phyloP scores from a whole-genome alignment of 2,113 vertebrate species.

The Dinomys branickii region DNA sequence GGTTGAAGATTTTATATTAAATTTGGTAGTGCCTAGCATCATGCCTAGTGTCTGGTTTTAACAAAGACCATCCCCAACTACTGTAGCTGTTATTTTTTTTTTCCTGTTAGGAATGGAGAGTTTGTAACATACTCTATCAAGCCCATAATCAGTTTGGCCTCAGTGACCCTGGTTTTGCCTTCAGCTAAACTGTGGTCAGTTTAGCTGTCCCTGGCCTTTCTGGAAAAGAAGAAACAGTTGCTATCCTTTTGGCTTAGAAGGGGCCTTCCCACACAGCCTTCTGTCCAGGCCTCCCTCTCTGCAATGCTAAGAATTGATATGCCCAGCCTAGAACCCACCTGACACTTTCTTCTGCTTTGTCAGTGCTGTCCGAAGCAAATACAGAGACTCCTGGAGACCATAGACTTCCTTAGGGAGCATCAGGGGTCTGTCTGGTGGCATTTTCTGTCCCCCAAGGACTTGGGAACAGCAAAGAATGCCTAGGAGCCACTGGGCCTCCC shows the following conservation, averaged over 20 bases:
- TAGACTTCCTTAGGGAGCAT: not conserved
- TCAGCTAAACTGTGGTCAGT: not conserved
- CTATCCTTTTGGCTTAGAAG: not conserved
- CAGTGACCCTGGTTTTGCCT: not conserved
- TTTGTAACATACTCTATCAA: not conserved
- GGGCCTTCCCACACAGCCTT: not conserved
- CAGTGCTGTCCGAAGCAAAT: not conserved
- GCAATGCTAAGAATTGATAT: rapidly evolving
- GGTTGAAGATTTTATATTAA: not conserved
- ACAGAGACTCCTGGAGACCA: not conserved
- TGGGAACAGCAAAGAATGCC: not conserved
- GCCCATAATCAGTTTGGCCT: not conserved
- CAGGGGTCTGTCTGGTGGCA: not conserved
- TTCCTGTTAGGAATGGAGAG: not conserved
- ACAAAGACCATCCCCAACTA: not conserved
- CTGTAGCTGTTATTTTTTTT: not conserved
- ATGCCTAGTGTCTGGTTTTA: not conserved
- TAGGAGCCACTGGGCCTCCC: not conserved
- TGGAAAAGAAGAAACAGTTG: not conserved
- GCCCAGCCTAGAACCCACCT: not conserved
- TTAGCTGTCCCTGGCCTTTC: not conserved
- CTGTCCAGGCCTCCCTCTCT: not conserved
- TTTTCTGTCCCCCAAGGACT: not conserved
- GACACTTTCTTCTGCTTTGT: not conserved
- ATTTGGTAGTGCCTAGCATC: not conserved